phyloP scores from a whole-genome alignment of 2,888 invertebrate species.

The Salpingus planirostris region DNA sequence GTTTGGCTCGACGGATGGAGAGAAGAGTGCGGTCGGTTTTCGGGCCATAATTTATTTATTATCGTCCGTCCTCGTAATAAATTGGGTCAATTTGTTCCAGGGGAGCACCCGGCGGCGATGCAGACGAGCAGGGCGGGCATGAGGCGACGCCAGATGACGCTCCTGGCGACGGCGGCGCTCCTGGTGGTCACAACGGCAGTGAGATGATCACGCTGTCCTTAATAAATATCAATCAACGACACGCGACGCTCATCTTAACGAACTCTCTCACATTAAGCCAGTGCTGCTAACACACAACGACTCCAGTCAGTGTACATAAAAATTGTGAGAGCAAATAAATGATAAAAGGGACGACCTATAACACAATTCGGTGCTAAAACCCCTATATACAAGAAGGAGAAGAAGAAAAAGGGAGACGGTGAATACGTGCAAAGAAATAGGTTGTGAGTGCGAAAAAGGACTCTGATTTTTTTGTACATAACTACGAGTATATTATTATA shows the following conservation, averaged over 20 bases:
- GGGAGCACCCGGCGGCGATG: slow-evolving; percentile 82
- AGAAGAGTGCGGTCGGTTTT: too few species aligned
- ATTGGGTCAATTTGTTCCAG: slow-evolving; percentile 43
- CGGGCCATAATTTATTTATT: slow-evolving; percentile 17
- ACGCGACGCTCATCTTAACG: slow-evolving; percentile 14
- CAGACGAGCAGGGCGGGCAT: slow-evolving; percentile 55
- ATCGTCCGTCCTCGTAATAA: slow-evolving; percentile 15
- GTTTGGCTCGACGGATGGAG: too few species aligned
- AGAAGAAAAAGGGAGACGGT: too few species aligned
- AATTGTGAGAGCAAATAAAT: too few species aligned
- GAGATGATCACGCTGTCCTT: slow-evolving; percentile 32
- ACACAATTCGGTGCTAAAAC: too few species aligned
- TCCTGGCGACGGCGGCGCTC: slow-evolving; percentile 27
- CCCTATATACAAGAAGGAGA: too few species aligned
- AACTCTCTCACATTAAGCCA: slow-evolving; percentile 14
- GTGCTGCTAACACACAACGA: slow-evolving; percentile 13
- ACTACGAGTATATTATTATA: too few species aligned
- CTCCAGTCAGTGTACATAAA: too few species aligned
- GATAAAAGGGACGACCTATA: too few species aligned
- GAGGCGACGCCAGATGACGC: slow-evolving; percentile 27
- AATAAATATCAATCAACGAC: slow-evolving; percentile 23
- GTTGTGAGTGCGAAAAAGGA: too few species aligned
- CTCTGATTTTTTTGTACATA: too few species aligned
- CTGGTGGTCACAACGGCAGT: slow-evolving; percentile 27
- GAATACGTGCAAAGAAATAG: too few species aligned